Base-by-base conservation (phyloP, 2,113 vertebrate species). In the Sphaerodactylus townsendi region DNA sequence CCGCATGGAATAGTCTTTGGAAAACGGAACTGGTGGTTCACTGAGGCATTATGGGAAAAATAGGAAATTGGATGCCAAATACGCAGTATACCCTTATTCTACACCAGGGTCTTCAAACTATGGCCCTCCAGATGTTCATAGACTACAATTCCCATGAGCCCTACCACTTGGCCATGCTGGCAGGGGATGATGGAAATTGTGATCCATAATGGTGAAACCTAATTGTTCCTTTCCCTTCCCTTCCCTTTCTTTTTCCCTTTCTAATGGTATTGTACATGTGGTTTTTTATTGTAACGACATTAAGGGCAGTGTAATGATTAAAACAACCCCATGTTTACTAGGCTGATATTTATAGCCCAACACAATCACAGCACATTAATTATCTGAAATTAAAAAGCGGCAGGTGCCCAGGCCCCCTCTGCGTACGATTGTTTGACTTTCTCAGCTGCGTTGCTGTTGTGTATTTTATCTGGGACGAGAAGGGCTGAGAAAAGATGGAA, bases 351-450 rank as follows among this genome's bases (percentile, higher is more conserved):
- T 46, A 77, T 70, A 69, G n/a, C 76, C 35, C 39, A 21, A 65
- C 77, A 84, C 85, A 79, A 76, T 86, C 79, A 37, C 10, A 23
- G 69, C 50, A 81, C 82, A 53, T 2, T 25, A 33, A 59, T 37
- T 83, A 82, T 81, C 81, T 8, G 37, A 84, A 84, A 82, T 0
- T 86, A 4, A 19, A 56, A 71, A 83, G 85, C 17, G 86, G 91
- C 84, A 91, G 84, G 89, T 89, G 86, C 0, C 88, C 8, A 8
- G 19, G 19, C 28, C 44, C 82, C 71, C 93, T 84, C 85, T 72
- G 13, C 19, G 76, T 21, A 19, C 1, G 65, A 4, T 14, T 80
- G 65, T 75, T 83, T 79, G 11, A 50, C 69, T 71, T 64, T 72
- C 85, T 79, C 77, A 37, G 1, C 4, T 44, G 0, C 46, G 70